Base-by-base conservation (phyloP, 2,113 vertebrate species). In the Mixornis gularis region DNA sequence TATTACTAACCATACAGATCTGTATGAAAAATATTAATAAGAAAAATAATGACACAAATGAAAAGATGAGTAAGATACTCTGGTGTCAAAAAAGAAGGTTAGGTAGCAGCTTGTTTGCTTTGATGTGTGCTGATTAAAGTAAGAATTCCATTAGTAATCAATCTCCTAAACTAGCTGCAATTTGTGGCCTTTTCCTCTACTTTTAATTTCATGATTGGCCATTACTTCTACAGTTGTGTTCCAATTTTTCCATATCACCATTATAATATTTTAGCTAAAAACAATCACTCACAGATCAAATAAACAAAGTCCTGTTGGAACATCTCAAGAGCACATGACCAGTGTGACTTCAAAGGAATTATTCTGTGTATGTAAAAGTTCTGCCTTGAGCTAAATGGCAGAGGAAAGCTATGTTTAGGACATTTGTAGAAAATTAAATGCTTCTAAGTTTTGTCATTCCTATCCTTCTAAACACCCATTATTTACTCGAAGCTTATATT, bases 371-470 rank as follows among this genome's bases (percentile, higher is more conserved):
- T 92, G 56, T 76, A 87, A 46, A 82, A 86, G 41, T 79, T 79
- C 77, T 93, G 86, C 73, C 80, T 71, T 72, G 48, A 94, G 91
- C 73, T 89, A 93, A 94, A 93, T 17, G 62, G 77, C 90, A 90
- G 44, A 83, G 52, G 55, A 87, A 93, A 85, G 27, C 64, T 83
- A 63, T 80, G 76, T 90, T 95, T 93, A 93, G 64, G 72, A 92
- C 52, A 79, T 64, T 83, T 49, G 64, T 48, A 88, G 60, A 80
- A 94, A 95, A 92, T 80, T 0, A 95, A 95, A 93, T 82, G 63
- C 64, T 88, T 93, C 59, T 70, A 58, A 84, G 72, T 95, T 90
- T 95, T 95, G 71, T 80, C 82, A 93, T 95, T 93, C 69, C 76
- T 94, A 66, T 29, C n/a, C 48, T 87, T 90, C 64, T 86, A 92